Percentiles rank a stretch among this genome's conserved stretches.
These are phyloP conservation scores for Cryptops parisi DNA, from an alignment of 2,888 invertebrate genomes.

Conservation along the genomic window DNA sequence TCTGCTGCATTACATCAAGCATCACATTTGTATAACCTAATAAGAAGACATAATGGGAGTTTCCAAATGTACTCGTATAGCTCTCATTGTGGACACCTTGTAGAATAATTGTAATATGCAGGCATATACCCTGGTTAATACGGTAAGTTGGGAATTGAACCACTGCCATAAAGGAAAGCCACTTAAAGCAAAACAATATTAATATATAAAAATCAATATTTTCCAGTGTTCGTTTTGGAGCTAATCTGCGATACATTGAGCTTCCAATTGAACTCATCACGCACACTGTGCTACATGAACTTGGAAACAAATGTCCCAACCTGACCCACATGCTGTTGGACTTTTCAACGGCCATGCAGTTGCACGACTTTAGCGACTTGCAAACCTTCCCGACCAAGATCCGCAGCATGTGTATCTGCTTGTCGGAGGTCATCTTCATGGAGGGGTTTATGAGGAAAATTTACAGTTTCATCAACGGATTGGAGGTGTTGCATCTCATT, in stretches of 20 bases:
- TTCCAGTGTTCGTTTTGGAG: constrained; percentile 61
- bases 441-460: constrained; percentile 99
- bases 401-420: constrained; percentile 84
- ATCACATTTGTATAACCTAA: too few relatives aligned
- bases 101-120: too few relatives aligned
- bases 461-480: constrained; percentile 96
- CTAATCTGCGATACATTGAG: constrained; percentile 78
- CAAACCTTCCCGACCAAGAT: constrained; percentile 97
- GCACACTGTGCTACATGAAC: constrained; percentile 88
- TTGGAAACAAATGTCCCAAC: constrained; percentile 91
- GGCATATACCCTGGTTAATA: too few relatives aligned
- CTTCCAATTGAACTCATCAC: constrained; percentile 92
- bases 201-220: not conserved
- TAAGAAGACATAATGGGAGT: too few relatives aligned
- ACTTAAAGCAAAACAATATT: too few relatives aligned
- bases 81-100: too few relatives aligned
- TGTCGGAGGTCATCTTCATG: constrained; percentile 99
- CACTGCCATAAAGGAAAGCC: too few relatives aligned
- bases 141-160: too few relatives aligned
- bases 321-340: constrained; percentile 91
- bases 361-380: constrained; percentile 98
- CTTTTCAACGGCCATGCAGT: constrained; percentile 97
- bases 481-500: constrained; percentile 92
- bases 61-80: too few relatives aligned
- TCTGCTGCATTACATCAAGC: too few relatives aligned